These are phyloP conservation scores for Sardina pilchardus DNA, from an alignment of 2,113 vertebrate genomes.

Conservation along the genomic window DNA sequence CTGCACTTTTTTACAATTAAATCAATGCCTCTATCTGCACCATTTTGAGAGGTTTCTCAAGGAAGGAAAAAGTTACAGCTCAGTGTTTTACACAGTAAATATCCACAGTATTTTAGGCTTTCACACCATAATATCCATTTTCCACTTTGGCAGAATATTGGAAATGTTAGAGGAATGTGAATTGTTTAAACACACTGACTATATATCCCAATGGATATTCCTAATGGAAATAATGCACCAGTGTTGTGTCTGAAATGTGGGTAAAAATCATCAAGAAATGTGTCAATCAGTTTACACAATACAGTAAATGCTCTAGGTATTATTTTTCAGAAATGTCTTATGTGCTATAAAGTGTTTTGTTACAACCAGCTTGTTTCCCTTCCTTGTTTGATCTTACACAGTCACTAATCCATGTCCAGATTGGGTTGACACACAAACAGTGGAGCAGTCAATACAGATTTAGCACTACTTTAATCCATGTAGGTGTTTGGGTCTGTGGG, in stretches of 20 bases:
- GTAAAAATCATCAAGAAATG: not conserved
- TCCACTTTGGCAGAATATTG: not conserved
- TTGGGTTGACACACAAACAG: not conserved
- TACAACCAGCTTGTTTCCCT: not conserved
- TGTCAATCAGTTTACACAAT: not conserved
- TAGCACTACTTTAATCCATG: not conserved
- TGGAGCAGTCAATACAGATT: not conserved
- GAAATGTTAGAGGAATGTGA: too few relatives aligned
- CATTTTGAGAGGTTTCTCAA: too few relatives aligned
- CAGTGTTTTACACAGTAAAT: not conserved
- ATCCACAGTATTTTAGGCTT: not conserved
- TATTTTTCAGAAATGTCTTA: too few relatives aligned
- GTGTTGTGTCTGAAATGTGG: not conserved
- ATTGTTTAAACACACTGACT: too few relatives aligned
- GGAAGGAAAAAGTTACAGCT: too few relatives aligned
- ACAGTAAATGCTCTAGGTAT: not conserved
- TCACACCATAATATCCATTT: not conserved
- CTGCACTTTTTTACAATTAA: not conserved
- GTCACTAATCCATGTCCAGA: not conserved
- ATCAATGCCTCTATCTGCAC: conserved; percentile 34
- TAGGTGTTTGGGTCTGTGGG: too few relatives aligned
- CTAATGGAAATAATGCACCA: not conserved
- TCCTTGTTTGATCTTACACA: not conserved
- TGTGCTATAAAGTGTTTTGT: too few relatives aligned
- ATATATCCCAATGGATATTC: not conserved